Base-by-base conservation (phyloP, 35 echinoderm and acorn worm genomes). In the Patiria miniata region DNA sequence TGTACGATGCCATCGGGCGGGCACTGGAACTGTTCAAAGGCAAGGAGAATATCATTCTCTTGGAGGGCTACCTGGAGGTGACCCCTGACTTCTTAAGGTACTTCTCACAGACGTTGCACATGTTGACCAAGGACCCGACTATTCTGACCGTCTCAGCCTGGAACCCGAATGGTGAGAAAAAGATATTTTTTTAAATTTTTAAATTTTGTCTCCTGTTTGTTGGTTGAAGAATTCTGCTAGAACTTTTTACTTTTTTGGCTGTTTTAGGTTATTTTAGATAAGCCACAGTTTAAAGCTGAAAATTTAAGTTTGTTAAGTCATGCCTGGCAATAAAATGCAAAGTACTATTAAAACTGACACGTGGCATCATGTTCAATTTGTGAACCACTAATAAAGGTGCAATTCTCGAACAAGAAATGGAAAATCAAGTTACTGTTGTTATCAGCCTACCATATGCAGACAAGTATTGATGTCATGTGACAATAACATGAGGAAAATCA, bases 131-230 rank as follows among this genome's bases (percentile, higher is more conserved):
- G 82, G 95, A 98, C 55, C 38, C 57, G 12, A 81, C 85, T 28
- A 39, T 94, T 0, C 77, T 98, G 8, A 91, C 95, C 7, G 79
- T 98, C 7, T 98, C 95, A 33, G 95, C 92, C 7, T 98, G 91
- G 95, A 94, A 98, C 86, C 76, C 88, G 37, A 91, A 94, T 89
- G 95, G 95, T 98, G 50, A 85, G 95, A 53, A 52, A 34, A n/a
- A 79, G 12, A 89, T 42, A 55, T 78, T 33, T 40, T 90, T 9
- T 78, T 54, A 32, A 21, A 29, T 28, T 86, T 19, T 83, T 37
- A n/a, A n/a, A n/a, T 51, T 89, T 14, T 79, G 12, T 39, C 83
- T 5, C 0, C 7, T 85, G 21, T 37, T 3, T 21, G 3, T 9
- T 18, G 39, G 26, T 39, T 86, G 77, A 9, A 1, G 1, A 78